Base-by-base conservation (phyloP, 2,888 invertebrate genomes). In the Argyresthia goedartella region DNA sequence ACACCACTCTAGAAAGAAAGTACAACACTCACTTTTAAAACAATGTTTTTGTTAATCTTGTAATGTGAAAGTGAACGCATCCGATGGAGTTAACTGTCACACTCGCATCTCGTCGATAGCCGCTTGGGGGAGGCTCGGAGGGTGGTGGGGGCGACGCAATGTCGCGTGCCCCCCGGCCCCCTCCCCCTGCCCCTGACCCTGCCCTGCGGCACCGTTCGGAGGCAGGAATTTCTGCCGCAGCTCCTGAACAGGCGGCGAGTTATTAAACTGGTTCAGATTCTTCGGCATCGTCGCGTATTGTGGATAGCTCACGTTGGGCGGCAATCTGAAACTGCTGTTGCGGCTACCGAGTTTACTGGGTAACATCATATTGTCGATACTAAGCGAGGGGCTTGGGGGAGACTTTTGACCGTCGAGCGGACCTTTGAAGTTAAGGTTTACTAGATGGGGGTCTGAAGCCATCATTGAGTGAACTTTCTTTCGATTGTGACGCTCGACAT, bases 81-180 rank as follows among this genome's bases (percentile, higher is more conserved):
- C 39, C 4, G 39, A 39, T 9, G 9, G 39, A 60, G 73, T 74
- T 73, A 71, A 74, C 62, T 74, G 93, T 95, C 95, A 95, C 91
- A 95, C 95, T 80, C 95, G 89, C 95, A 95, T 95, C 87, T 95
- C 95, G 76, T 93, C 94, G 82, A 95, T 94, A 56, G 94, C 93
- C 60, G 94, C 94, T 73, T 94, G 93, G 50, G 93, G 93, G 74
- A 93, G 90, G 72, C 88, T 88, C 67, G 90, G 87, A 55, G 87
- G 84, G 55, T 89, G 88, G 54, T 76, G 85, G 69, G 77, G 82
- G 55, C 82, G 69, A 41, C 84, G 74, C 8, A 87, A 70, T 53
- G 76, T 84, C 48, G 80, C 82, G 59, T 88, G 88, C 49, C 81
- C 74, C 51, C 71, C 53, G 6, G 59, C 68, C 53, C 64, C 62